These are phyloP conservation scores for Carpatolechia fugitivella DNA, from an alignment of 2,888 invertebrate species.

Conservation along the genomic window DNA sequence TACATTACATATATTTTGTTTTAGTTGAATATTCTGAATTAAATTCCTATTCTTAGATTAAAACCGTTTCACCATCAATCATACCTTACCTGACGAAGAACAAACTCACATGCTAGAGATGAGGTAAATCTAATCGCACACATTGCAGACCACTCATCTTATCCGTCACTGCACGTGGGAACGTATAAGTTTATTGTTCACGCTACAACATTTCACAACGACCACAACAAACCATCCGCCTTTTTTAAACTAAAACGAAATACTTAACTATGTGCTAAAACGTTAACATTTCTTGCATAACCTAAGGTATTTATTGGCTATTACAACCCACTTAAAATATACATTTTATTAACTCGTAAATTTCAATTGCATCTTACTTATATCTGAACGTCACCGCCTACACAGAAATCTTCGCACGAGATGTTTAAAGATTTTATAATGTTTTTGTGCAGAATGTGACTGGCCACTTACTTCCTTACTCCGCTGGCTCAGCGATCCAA, in stretches of 20 bases:
- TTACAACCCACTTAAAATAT: neutral
- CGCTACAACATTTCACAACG: conserved; percentile 7
- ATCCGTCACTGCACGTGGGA: conserved; percentile 13
- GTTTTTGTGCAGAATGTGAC: conserved; percentile 28
- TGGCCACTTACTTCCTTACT: neutral
- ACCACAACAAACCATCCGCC: neutral
- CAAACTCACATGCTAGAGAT: neutral
- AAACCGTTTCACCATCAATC: no score
- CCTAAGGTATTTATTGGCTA: conserved; percentile 3
- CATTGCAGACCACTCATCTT: conserved; percentile 6
- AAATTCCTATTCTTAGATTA: no score
- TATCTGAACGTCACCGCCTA: neutral
- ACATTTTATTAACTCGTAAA: neutral
- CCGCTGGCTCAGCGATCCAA: no score
- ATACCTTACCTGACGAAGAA: no score
- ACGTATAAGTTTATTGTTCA: conserved; percentile 5
- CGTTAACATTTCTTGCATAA: conserved; percentile 5
- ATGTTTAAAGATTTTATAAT: conserved; percentile 12
- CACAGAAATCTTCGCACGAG: neutral
- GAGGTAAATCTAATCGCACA: conserved; percentile 7
- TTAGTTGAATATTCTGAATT: no score
- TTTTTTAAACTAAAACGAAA: no score
- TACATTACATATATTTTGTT: no score
- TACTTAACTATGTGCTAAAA: neutral
- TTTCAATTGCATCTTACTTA: neutral